Base-by-base conservation (phyloP, 2,888 invertebrate species). In the Tupiocoris notatus region DNA sequence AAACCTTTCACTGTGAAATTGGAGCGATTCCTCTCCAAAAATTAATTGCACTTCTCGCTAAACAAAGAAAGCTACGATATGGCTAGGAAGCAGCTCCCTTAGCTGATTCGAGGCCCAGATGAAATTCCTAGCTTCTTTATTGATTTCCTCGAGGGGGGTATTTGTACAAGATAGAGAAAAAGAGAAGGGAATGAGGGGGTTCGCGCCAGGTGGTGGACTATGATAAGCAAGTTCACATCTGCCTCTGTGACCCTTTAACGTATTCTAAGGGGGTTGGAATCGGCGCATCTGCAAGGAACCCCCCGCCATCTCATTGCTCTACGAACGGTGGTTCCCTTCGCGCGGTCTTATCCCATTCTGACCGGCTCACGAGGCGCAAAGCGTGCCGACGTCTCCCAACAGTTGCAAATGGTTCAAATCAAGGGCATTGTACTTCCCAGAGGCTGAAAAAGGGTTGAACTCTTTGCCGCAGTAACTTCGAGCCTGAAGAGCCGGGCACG, bases 211-310 rank as follows among this genome's bases (percentile, higher is more conserved):
- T 75, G 75, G 75, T 25, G 22, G 22, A 66, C 66, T 66, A 75
- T 75, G 75, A 75, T 75, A 75, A 75, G 75, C 75, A 75, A 75
- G 75, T 75, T 75, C 75, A 75, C 75, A 75, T 75, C 75, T 75
- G 75, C 66, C 75, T 66, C 65, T 75, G 75, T 75, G 75, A 75
- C 75, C 75, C 66, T 75, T 75, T 75, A 66, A 21, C 75, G 75
- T 62, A 7, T 66, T 66, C 75, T 75, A 75, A 66, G 75, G 75
- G 75, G 75, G 75, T 65, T 75, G 65, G 66, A 66, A 65, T 65
- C 75, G 57, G 64, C 66, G 65, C 75, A 75, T 75, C 75, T 75
- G 75, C 75, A 75, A 75, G 75, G 23, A 75, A 65, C 57, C 23
- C 23, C 22, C 20, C 70, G 18, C 22, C 54, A 21, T 22, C 56